phyloP scores from a whole-genome alignment of 2,113 vertebrate genomes.

The Syngnathus scovelli region DNA sequence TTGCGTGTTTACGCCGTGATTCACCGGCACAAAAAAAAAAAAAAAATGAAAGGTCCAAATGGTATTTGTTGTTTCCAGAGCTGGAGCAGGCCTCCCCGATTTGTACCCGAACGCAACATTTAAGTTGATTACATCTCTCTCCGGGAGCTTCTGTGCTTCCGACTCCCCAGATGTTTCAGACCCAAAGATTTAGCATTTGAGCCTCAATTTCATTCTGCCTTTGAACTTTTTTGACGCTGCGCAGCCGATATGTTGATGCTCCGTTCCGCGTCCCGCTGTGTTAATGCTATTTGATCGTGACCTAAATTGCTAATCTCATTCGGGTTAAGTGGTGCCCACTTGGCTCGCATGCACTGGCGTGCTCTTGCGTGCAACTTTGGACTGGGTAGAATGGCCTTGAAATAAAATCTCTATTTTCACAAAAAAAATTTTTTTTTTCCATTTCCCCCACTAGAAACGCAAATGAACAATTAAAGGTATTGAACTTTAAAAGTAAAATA shows the following conservation, averaged over 20 bases:
- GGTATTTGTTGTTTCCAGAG: slow-evolving; percentile 57
- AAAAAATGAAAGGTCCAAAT: slow-evolving; percentile 39
- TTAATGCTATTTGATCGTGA: slow-evolving; percentile 34
- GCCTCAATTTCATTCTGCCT: slow-evolving; percentile 18
- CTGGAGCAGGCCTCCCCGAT: slow-evolving; percentile 49
- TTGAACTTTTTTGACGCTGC: slow-evolving; percentile 10
- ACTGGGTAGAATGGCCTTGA: background rate
- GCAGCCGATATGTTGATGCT: slow-evolving; percentile 9
- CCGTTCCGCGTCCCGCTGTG: slow-evolving; percentile 17
- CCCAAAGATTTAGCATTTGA: slow-evolving; percentile 11
- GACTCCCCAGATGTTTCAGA: slow-evolving; percentile 9
- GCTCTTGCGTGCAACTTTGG: slow-evolving; percentile 2
- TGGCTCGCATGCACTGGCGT: background rate
- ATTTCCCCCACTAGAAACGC: background rate
- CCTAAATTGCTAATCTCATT: slow-evolving; percentile 25
- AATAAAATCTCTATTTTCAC: background rate
- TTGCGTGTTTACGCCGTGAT: slow-evolving; percentile 46
- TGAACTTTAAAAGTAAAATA: background rate
- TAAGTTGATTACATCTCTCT: slow-evolving; percentile 49
- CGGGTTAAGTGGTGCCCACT: slow-evolving; percentile 15
- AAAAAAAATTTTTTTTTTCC: background rate
- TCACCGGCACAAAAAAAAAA: slow-evolving; percentile 39
- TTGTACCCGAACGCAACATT: slow-evolving; percentile 61
- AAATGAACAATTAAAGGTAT: background rate
- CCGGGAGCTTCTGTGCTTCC: slow-evolving; percentile 39